Conservation (phyloP, 2,888 invertebrate genomes). For the Spilosoma lubricipeda region DNA sequence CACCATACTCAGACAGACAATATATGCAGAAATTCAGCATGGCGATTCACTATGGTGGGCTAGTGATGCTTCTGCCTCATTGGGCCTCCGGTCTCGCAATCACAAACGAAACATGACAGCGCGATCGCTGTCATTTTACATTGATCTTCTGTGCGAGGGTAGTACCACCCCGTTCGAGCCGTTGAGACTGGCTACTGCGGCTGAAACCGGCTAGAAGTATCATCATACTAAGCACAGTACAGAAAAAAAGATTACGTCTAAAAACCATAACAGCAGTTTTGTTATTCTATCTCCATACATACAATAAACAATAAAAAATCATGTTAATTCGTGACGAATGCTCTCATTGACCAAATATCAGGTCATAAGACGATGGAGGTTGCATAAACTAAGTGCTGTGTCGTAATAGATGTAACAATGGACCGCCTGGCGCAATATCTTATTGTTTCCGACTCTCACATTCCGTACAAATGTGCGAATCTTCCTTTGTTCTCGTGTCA, state of each 20-base stretch:
- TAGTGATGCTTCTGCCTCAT: too few relatives aligned
- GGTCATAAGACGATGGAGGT: slow-evolving; percentile 25
- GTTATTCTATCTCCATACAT: neutral
- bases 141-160: too few relatives aligned
- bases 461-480: slow-evolving; percentile 17
- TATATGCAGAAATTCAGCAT: too few relatives aligned
- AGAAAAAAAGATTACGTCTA: neutral
- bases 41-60: too few relatives aligned
- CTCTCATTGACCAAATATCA: slow-evolving; percentile 13
- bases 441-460: slow-evolving; percentile 19
- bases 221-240: neutral
- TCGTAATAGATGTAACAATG: slow-evolving; percentile 23
- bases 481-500: slow-evolving; percentile 11
- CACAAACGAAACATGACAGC: too few relatives aligned
- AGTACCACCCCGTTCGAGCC: too few relatives aligned
- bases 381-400: slow-evolving; percentile 22
- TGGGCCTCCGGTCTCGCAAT: too few relatives aligned
- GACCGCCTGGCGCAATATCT: slow-evolving; percentile 1
- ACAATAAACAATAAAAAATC: slow-evolving; percentile 7
- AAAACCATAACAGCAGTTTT: neutral
- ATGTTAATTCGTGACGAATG: slow-evolving; percentile 7
- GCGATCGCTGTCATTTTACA: too few relatives aligned
- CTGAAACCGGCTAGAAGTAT: too few relatives aligned
- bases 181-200: too few relatives aligned
- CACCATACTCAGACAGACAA: too few relatives aligned